Percentiles rank a stretch among this genome's conserved stretches.
Conservation (phyloP, 2,797 vertebrate species). For the Darevskia nairensis region DNA sequence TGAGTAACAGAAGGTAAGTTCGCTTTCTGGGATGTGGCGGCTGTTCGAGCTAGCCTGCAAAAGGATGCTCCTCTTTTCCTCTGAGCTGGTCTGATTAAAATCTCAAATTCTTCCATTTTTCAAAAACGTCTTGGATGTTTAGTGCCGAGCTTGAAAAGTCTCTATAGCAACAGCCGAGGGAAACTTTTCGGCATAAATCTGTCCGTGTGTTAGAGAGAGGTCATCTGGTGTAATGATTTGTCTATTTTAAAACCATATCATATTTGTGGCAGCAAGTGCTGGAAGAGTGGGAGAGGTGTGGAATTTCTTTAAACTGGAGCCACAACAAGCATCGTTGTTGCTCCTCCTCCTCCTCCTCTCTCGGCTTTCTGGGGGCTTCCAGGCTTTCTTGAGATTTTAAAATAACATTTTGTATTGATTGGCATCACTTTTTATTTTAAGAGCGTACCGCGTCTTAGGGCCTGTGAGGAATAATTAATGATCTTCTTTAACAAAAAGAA, state of each 20-base stretch:
- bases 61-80: slow-evolving; percentile 22
- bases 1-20: neutral
- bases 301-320: slow-evolving; percentile 30
- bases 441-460: neutral
- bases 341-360: neutral
- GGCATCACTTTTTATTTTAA: neutral
- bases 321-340: slow-evolving; percentile 18
- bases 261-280: slow-evolving; percentile 12
- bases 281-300: slow-evolving; percentile 36
- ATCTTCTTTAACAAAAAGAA: neutral
- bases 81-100: slow-evolving; percentile 63
- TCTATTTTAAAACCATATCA: slow-evolving; percentile 18
- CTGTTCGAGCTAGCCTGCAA: slow-evolving; percentile 27
- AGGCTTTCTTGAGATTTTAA: neutral
- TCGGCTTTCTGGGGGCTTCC: neutral
- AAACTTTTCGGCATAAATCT: slow-evolving; percentile 57
- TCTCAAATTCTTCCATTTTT: slow-evolving; percentile 65
- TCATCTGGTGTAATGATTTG: slow-evolving; percentile 24
- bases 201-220: neutral
- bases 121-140: slow-evolving; percentile 63
- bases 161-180: slow-evolving; percentile 72
- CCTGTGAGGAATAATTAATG: neutral
- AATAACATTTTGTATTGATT: neutral
- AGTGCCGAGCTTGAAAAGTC: slow-evolving; percentile 38
- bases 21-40: neutral